A percentile compares a stretch with the other conserved stretches of the same genome.
These are phyloP conservation scores for Balearica regulorum DNA, from an alignment of 2,797 vertebrate genomes.

Conservation along the genomic window DNA sequence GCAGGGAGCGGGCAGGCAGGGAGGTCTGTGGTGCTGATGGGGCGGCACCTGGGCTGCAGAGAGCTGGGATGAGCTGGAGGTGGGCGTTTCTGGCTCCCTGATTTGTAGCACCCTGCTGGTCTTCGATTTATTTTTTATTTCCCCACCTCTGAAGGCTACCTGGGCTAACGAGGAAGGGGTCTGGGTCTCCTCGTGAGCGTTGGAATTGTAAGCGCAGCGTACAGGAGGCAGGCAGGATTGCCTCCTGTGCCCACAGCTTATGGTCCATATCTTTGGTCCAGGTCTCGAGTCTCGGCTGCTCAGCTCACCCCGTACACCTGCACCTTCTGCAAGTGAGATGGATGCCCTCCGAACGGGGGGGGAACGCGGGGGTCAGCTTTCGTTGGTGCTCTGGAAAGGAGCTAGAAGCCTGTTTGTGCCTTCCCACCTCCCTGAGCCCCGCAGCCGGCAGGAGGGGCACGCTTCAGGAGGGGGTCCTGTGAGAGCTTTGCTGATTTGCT, in stretches of 20 bases:
- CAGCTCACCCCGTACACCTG: not conserved
- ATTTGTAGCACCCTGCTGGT: not conserved
- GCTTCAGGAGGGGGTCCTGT: not conserved
- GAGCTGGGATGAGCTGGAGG: not conserved
- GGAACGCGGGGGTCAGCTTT: fast-evolving
- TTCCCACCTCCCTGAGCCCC: not conserved
- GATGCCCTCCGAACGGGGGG: not conserved
- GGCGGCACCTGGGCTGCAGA: not conserved
- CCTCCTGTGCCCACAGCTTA: fast-evolving
- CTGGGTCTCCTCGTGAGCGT: not conserved
- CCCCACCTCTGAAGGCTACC: not conserved
- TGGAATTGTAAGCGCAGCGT: not conserved
- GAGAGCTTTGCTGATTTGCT: not conserved
- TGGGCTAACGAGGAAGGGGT: not conserved
- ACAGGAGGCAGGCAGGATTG: not conserved
- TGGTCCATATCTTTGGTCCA: fast-evolving
- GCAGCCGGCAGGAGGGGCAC: fast-evolving
- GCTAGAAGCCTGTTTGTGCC: not conserved
- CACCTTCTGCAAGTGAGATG: not conserved
- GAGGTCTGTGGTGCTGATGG: not conserved
- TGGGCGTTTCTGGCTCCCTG: not conserved
- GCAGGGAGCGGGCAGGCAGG: not conserved
- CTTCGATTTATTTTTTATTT: not conserved
- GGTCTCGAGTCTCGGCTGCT: not conserved
- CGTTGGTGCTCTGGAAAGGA: not conserved